phyloP scores from a whole-genome alignment of 2,797 vertebrate genomes.

The Labeo calbasu region DNA sequence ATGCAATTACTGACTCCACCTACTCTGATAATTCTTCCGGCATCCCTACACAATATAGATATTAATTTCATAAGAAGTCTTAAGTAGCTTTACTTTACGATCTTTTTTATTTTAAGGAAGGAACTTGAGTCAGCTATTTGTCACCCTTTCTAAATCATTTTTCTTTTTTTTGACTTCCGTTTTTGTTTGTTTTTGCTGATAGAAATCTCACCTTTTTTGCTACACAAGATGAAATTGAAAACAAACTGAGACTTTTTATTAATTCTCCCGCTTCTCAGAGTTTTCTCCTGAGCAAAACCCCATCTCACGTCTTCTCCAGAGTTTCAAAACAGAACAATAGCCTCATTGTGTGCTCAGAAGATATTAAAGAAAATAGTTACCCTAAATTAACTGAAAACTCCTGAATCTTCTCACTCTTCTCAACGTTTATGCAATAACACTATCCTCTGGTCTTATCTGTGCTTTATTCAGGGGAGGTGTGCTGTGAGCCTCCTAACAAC shows the following conservation, averaged over 20 bases:
- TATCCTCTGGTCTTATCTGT: slow-evolving; percentile 16
- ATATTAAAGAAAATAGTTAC: background rate
- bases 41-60: background rate
- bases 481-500: slow-evolving; percentile 93
- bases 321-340: background rate
- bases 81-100: background rate
- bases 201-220: background rate
- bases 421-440: background rate
- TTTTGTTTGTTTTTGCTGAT: background rate
- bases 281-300: background rate
- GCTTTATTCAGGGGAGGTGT: slow-evolving; percentile 82
- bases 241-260: background rate
- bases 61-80: background rate
- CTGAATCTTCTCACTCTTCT: background rate
- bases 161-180: background rate
- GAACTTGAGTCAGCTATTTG: background rate
- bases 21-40: background rate
- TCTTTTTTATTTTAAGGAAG: background rate
- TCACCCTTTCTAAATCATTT: background rate
- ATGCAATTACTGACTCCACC: background rate
- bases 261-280: background rate
- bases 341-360: background rate
- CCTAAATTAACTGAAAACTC: background rate
- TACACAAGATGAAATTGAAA: background rate
- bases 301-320: background rate